Evolutionary conservation across 1,140 invertebrate genomes (phyloP).

Genomic region (Chironomus striatipennis): DNA sequence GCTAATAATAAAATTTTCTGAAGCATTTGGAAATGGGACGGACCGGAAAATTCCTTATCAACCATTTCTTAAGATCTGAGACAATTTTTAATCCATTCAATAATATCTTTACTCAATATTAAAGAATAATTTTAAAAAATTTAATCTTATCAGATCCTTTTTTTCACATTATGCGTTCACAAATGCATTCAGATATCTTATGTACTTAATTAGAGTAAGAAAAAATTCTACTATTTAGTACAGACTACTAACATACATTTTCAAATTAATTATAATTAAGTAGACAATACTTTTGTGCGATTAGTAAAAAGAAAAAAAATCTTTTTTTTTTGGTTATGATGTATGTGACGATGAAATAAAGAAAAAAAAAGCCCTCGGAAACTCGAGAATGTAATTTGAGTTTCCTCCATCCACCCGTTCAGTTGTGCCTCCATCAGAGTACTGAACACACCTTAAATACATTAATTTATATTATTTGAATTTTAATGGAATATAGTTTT

Average conservation of each 20-base stretch:
- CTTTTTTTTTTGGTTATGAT: neutral
- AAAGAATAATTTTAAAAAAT: too few species aligned
- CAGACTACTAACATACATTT: neutral
- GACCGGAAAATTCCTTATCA: neutral
- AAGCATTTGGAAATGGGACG: constrained; percentile 12
- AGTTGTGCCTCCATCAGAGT: neutral
- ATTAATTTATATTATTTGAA: neutral
- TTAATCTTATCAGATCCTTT: too few species aligned
- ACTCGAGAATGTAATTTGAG: neutral
- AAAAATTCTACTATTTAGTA: neutral
- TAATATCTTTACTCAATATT: too few species aligned
- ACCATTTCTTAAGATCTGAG: neutral
- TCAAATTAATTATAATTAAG: constrained; percentile 10
- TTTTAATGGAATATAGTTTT: neutral
- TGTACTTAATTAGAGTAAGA: too few species aligned
- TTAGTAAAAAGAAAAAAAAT: neutral
- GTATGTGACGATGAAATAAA: neutral
- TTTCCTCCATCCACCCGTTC: constrained; percentile 10
- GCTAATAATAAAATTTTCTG: neutral
- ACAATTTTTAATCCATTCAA: too few species aligned
- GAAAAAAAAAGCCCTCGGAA: neutral
- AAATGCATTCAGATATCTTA: too few species aligned
- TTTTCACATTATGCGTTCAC: too few species aligned
- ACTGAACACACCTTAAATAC: neutral
- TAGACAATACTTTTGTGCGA: neutral